Percentiles rank a stretch among this genome's conserved stretches.
These are phyloP conservation scores for Rissa tridactyla DNA, from an alignment of 2,113 vertebrate species.

Conservation along the genomic window DNA sequence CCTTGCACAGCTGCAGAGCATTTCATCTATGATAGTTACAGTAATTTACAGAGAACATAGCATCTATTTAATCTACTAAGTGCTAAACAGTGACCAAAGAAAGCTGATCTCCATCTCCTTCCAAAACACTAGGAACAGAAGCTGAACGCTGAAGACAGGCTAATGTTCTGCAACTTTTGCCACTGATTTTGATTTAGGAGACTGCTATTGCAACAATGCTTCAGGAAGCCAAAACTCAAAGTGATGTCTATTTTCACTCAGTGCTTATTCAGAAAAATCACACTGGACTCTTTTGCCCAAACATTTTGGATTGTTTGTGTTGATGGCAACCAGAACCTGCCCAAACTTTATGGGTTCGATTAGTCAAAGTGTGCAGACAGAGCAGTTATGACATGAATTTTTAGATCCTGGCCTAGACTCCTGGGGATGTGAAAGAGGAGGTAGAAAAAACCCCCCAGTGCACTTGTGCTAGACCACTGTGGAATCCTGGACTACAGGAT, in stretches of 20 bases:
- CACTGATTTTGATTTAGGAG: neutral
- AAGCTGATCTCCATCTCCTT: neutral
- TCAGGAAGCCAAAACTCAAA: neutral
- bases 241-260: neutral
- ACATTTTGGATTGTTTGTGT: neutral
- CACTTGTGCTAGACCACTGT: neutral
- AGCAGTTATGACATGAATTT: neutral
- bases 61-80: neutral
- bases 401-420: neutral
- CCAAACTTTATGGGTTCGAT: neutral
- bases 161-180: neutral
- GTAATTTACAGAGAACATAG: neutral
- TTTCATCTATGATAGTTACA: neutral
- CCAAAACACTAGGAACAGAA: neutral
- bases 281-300: neutral
- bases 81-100: neutral
- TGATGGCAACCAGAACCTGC: neutral
- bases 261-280: neutral
- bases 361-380: neutral
- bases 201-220: neutral
- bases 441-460: fast-evolving
- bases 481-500: neutral
- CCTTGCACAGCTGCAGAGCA: neutral
- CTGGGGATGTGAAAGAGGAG: neutral
- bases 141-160: neutral